Conservation (phyloP, 2,113 vertebrate species). For the Zosterops hypoxanthus region DNA sequence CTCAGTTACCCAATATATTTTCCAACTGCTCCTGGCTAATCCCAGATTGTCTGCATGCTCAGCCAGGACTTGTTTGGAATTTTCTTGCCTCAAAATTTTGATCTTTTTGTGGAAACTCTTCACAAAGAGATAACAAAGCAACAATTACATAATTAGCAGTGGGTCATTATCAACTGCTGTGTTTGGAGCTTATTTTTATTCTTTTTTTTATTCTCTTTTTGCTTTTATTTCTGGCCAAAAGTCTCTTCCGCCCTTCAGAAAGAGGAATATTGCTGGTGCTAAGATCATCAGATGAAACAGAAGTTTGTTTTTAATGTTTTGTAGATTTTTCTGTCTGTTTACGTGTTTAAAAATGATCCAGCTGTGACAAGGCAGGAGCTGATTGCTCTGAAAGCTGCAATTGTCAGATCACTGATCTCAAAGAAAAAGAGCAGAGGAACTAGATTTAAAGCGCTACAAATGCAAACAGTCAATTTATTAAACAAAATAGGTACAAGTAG, state of each 20-base stretch:
- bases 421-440: background rate
- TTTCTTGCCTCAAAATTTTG: background rate
- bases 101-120: constrained; percentile 36
- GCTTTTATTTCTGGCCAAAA: constrained; percentile 38
- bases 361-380: background rate
- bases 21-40: constrained; percentile 65
- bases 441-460: background rate
- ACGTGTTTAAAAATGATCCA: background rate
- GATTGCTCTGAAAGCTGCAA: background rate
- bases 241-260: background rate
- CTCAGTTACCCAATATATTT: constrained; percentile 62
- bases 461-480: background rate
- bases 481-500: background rate
- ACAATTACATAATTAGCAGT: background rate
- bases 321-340: background rate
- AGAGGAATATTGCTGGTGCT: background rate
- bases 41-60: constrained; percentile 51
- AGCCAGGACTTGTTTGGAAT: constrained; percentile 9
- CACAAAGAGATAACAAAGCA: background rate
- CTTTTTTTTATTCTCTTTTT: constrained; percentile 14
- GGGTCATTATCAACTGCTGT: background rate
- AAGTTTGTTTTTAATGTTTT: background rate
- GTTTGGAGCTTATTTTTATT: background rate
- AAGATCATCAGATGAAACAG: background rate
- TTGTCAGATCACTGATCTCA: background rate